Base-by-base conservation (phyloP, 30 jellyfish, hydroid and myxozoan species). In the Aurelia sp. region DNA sequence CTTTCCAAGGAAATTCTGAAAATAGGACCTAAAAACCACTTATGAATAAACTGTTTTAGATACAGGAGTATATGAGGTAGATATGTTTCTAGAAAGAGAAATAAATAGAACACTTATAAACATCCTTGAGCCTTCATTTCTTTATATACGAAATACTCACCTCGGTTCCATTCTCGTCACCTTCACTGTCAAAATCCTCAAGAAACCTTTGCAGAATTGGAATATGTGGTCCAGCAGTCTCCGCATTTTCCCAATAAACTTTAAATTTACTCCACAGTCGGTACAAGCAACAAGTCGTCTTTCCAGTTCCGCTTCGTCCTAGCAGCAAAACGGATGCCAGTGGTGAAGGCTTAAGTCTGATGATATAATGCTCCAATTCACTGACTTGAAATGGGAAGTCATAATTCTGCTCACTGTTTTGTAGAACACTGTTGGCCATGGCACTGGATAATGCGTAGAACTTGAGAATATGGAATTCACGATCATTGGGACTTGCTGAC, bases 231-330 rank as follows among this genome's bases (percentile, higher is more conserved):
- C 96, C 97, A 11, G 96, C 90, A 65, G 82, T 18, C 23, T 13
- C 81, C 13, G 96, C 96, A 47, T 67, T 68, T 47, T 82, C 93
- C 98, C 98, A 92, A 82, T 92, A 92, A 22, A 82, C 66, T 72
- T 76, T 76, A 59, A 67, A 92, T 23, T 74, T 73, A 66, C 82
- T 85, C 98, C 98, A 92, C 37, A 92, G 92, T 6, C 96, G 86
- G 55, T 92, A 84, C 57, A 92, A 50, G 66, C 98, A 92, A 74
- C 98, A 92, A n/a, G 98, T 92, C 11, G 97, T 92, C 89, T 92
- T 92, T 27, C 98, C 98, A 3, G 98, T 92, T 11, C 98, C 98
- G 71, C 98, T 92, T 22, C 98, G 74, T 17, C 98, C 98, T 20
- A 92, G 97, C 18, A 92, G 87, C 70, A 92, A 63, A 11, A 87